Evolutionary conservation across 2,888 invertebrate genomes (phyloP), one percentile per base, ranked within the genome.

Genomic region (Limenitis camilla): DNA sequence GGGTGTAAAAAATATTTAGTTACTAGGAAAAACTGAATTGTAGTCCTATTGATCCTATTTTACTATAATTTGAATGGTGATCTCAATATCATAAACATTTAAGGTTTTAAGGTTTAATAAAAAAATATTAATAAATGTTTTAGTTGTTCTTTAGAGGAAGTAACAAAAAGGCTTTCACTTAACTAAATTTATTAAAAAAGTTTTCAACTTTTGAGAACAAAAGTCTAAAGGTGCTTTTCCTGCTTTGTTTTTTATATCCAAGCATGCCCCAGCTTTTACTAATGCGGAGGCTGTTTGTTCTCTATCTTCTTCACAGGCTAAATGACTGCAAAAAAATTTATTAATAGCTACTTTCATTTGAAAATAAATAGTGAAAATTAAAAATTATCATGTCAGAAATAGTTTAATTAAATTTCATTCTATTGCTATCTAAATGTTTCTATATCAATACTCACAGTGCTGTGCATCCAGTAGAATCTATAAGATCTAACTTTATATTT

Each of bases 231-330:
- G 91, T 4, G 91, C 90, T 68, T 90, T 89, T 53, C 89, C 81
- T 51, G 92, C 92, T 65, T 90, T 92, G 73, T 95, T 95, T 64
- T 75, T 68, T 10, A 89, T 67, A 35, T 88, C 80, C 8, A 90
- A 59, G 64, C 84, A 82, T 5, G 93, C 94, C 11, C 94, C 94
- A 65, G 90, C 83, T 59, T 89, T 80, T 0, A 92, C 89, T 53
- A 95, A 79, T 62, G 93, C 73, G 64, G 89, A 84, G 6, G 93
- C 92, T 61, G 90, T 91, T 53, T 91, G 90, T 61, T 89, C 88
- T 59, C 93, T 88, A 62, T 92, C 91, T 76, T 95, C 95, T 76
- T 95, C 95, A 79, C 94, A 95, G 4, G 94, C 93, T 58, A 94
- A 87, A 78, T 95, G 95, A 53, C 91, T 91, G 76, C 48, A 82